These are phyloP conservation scores for Manacus vitellinus DNA, from an alignment of 2,113 vertebrate species.

Conservation along the genomic window DNA sequence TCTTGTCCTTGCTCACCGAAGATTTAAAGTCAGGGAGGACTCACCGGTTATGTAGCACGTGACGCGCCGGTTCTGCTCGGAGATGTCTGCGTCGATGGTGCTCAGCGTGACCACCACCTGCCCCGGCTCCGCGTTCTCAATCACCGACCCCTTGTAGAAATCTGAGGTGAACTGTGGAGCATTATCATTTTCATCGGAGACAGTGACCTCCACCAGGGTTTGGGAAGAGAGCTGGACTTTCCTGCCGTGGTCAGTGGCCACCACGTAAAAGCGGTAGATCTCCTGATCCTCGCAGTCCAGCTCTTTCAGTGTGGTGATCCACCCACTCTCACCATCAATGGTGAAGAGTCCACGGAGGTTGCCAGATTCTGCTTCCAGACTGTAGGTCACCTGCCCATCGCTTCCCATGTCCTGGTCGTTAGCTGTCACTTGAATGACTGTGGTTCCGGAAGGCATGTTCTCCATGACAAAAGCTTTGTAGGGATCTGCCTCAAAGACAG, in stretches of 20 bases:
- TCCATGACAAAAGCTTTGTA: constrained; percentile 92
- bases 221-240: constrained; percentile 87
- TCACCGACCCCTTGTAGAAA: constrained; percentile 84
- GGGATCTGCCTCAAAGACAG: constrained; percentile 91
- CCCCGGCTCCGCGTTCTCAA: constrained; percentile 85
- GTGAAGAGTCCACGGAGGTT: constrained; percentile 80
- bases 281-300: constrained; percentile 87
- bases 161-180: constrained; percentile 86
- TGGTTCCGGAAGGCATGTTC: constrained; percentile 92
- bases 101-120: constrained; percentile 84
- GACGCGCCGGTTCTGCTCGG: constrained; percentile 88
- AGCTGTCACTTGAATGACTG: constrained; percentile 95
- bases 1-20: background rate
- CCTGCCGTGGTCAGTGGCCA: constrained; percentile 89
- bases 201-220: constrained; percentile 87
- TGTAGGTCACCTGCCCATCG: constrained; percentile 91
- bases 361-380: constrained; percentile 76
- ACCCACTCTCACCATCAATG: constrained; percentile 89
- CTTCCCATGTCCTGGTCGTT: constrained; percentile 91
- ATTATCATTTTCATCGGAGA: constrained; percentile 95
- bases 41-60: constrained; percentile 96
- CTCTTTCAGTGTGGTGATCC: constrained; percentile 86
- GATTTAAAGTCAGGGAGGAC: background rate
- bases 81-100: constrained; percentile 86
- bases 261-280: constrained; percentile 83